phyloP scores from a whole-genome alignment of 2,888 invertebrate species.

The Lymantria monacha region DNA sequence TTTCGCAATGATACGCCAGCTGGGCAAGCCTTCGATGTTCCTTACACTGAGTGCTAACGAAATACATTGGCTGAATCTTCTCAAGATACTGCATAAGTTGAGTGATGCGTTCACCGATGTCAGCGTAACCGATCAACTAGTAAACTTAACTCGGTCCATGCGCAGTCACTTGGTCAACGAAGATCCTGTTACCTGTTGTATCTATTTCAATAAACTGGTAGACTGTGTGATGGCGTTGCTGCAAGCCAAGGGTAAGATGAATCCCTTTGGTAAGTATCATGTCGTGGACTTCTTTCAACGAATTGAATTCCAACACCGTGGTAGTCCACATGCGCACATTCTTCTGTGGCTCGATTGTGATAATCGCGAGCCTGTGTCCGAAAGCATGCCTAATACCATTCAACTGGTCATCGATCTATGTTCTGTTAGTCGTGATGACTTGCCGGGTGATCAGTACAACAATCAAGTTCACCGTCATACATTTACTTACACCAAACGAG shows the following conservation, averaged over 20 bases:
- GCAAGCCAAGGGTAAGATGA: conserved; percentile 27
- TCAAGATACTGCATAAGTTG: conserved; percentile 45
- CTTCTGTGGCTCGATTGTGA: conserved; percentile 52
- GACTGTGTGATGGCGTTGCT: conserved; percentile 33
- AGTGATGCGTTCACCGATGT: conserved; percentile 22
- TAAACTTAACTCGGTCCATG: conserved; percentile 16
- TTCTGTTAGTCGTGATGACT: conserved; percentile 35
- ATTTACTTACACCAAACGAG: conserved; percentile 35
- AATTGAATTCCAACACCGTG: conserved; percentile 55
- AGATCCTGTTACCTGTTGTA: conserved; percentile 40
- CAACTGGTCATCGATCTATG: conserved; percentile 40
- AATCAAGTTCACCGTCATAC: conserved; percentile 39
- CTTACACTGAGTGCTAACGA: conserved; percentile 57
- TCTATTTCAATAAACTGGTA: conserved; percentile 47
- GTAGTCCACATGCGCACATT: conserved; percentile 55
- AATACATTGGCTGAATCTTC: conserved; percentile 45
- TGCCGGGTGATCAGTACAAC: conserved; percentile 35
- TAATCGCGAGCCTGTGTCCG: conserved; percentile 39
- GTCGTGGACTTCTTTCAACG: conserved; percentile 42
- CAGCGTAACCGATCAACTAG: conserved; percentile 7
- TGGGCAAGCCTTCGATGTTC: conserved; percentile 52
- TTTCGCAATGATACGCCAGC: conserved; percentile 56
- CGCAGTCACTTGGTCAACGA: conserved; percentile 28
- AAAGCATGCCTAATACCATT: conserved; percentile 42
- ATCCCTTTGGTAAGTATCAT: conserved; percentile 40